Conservation (phyloP, 2,113 vertebrate species). For the Oxygymnocypris stewartii region DNA sequence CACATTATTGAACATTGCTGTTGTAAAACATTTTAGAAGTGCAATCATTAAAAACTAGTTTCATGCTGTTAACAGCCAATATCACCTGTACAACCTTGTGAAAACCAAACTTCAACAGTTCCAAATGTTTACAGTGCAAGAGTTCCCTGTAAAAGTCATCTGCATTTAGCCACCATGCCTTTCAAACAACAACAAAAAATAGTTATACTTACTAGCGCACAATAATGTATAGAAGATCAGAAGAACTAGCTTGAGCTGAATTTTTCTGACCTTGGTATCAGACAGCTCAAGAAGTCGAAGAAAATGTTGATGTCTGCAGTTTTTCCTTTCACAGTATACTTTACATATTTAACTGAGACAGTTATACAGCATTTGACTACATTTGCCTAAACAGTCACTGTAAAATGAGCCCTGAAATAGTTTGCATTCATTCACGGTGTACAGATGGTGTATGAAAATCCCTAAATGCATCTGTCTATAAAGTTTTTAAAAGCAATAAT, state of each 20-base stretch:
- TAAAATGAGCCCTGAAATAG: not conserved
- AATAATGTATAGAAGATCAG: not conserved
- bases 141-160: not conserved
- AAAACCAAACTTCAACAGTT: not conserved
- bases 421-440: constrained; percentile 7
- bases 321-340: not conserved
- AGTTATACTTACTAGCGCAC: not conserved
- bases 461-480: not conserved
- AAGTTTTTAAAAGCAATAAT: not conserved
- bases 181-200: not conserved
- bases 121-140: not conserved
- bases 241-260: not conserved
- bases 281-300: not conserved
- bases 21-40: not conserved
- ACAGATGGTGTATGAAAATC: not conserved
- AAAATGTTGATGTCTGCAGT: not conserved
- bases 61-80: not conserved
- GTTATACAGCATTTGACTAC: constrained; percentile 15
- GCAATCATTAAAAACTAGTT: not conserved
- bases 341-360: constrained; percentile 16
- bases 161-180: not conserved
- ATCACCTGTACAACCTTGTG: not conserved
- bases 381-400: constrained; percentile 14
- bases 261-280: not conserved
- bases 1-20: not conserved